Evolutionary conservation across 1,140 invertebrate species (phyloP).

Genomic region (Trinorchestia longiramus): DNA sequence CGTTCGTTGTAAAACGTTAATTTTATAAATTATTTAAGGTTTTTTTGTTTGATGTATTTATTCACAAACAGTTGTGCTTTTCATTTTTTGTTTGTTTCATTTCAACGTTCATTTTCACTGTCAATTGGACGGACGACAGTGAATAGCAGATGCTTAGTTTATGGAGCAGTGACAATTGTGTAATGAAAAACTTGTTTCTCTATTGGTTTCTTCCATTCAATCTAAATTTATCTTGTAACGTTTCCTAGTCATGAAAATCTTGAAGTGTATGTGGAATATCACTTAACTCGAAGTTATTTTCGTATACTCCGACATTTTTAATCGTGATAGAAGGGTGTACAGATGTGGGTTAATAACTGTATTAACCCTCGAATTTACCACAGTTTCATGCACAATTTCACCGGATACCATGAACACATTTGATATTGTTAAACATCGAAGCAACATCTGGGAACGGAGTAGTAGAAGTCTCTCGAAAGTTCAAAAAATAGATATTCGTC

Average conservation of each 20-base stretch:
- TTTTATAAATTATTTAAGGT: neutral
- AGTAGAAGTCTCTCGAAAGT: no score
- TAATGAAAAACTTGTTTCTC: neutral
- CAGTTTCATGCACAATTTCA: no score
- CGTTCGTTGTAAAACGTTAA: neutral
- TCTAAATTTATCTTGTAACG: neutral
- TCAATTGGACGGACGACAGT: neutral
- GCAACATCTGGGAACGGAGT: no score
- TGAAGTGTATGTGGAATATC: neutral
- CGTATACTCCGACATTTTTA: no score
- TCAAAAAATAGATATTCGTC: no score
- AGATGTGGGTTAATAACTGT: no score
- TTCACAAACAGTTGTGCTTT: neutral
- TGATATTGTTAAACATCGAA: no score
- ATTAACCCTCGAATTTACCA: no score
- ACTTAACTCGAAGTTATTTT: neutral
- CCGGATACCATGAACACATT: no score
- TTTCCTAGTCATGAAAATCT: neutral
- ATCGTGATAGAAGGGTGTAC: no score
- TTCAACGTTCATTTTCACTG: neutral
- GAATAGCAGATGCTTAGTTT: neutral
- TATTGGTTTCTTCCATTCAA: neutral
- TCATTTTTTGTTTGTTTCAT: neutral
- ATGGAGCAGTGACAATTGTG: no score
- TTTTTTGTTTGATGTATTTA: neutral